Evolutionary conservation across 2,888 invertebrate genomes (phyloP).

Genomic region (Caenorhabditis sp.): DNA sequence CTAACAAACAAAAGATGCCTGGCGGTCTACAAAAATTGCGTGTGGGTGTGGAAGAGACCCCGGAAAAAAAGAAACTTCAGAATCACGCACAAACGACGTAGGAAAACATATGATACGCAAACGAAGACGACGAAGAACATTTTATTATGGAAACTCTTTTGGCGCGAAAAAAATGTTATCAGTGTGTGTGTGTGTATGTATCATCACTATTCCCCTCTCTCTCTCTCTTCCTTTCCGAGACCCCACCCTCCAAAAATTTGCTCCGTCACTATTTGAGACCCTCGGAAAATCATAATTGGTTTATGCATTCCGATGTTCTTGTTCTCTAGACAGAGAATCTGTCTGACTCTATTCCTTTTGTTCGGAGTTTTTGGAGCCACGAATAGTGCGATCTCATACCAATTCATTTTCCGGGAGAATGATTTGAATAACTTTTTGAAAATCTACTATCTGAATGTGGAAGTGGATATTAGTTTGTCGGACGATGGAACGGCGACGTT

Average conservation of each 20-base stretch:
- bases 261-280: not conserved
- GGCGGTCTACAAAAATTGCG: too few relatives aligned
- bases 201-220: not conserved
- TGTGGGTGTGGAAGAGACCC: too few relatives aligned
- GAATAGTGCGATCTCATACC: slow-evolving; percentile 11
- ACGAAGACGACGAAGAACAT: too few relatives aligned
- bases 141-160: too few relatives aligned
- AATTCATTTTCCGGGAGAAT: slow-evolving; percentile 44
- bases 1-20: too few relatives aligned
- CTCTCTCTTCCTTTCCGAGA: slow-evolving; percentile 7
- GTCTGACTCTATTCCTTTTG: slow-evolving; percentile 6
- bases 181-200: too few relatives aligned
- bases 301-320: slow-evolving; percentile 55
- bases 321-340: slow-evolving; percentile 21
- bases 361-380: not conserved
- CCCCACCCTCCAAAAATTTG: not conserved
- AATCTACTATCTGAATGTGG: slow-evolving; percentile 41
- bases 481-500: slow-evolving; percentile 27
- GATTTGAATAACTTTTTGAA: slow-evolving; percentile 32
- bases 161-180: too few relatives aligned
- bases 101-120: too few relatives aligned
- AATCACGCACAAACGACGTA: too few relatives aligned
- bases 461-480: slow-evolving; percentile 35
- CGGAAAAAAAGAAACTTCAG: too few relatives aligned
- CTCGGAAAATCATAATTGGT: slow-evolving; percentile 28